phyloP scores from a whole-genome alignment of 2,797 vertebrate species.

The Miichthys miiuy region DNA sequence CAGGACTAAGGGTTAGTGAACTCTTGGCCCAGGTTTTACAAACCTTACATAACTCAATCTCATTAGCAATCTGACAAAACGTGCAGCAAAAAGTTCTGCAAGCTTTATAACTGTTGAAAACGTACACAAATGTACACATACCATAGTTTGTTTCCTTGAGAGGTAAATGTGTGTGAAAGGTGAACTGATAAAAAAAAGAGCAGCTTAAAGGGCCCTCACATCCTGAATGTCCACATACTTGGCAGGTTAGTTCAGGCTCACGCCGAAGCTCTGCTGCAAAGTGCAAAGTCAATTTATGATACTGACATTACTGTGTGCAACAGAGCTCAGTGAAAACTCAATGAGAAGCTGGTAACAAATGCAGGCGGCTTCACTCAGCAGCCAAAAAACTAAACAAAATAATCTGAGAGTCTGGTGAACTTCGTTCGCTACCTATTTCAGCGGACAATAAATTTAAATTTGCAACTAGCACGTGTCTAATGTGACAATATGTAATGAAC shows the following conservation, averaged over 20 bases:
- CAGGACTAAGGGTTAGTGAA: constrained; percentile 44
- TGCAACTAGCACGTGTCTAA: not conserved
- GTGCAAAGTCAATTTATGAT: constrained; percentile 46
- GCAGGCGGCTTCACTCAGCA: too few species aligned
- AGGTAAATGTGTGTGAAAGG: constrained; percentile 43
- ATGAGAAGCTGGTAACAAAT: too few species aligned
- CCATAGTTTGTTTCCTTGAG: accelerated
- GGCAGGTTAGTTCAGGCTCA: not conserved
- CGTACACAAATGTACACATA: too few species aligned
- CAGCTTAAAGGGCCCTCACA: not conserved
- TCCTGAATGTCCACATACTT: constrained; percentile 28
- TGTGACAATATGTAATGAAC: not conserved
- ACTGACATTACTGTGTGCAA: not conserved
- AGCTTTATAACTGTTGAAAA: not conserved
- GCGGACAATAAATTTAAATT: not conserved
- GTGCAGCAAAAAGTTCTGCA: not conserved
- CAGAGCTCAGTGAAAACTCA: too few species aligned
- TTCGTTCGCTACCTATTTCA: too few species aligned
- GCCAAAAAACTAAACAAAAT: too few species aligned
- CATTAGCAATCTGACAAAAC: constrained; percentile 6
- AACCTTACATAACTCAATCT: constrained; percentile 49
- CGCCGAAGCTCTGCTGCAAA: not conserved
- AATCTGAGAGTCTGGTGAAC: too few species aligned
- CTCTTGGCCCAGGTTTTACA: constrained; percentile 11
- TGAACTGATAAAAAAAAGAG: constrained; percentile 12